Base-by-base conservation (phyloP, 2,113 vertebrate species). In the Cephalopholis sonnerati region DNA sequence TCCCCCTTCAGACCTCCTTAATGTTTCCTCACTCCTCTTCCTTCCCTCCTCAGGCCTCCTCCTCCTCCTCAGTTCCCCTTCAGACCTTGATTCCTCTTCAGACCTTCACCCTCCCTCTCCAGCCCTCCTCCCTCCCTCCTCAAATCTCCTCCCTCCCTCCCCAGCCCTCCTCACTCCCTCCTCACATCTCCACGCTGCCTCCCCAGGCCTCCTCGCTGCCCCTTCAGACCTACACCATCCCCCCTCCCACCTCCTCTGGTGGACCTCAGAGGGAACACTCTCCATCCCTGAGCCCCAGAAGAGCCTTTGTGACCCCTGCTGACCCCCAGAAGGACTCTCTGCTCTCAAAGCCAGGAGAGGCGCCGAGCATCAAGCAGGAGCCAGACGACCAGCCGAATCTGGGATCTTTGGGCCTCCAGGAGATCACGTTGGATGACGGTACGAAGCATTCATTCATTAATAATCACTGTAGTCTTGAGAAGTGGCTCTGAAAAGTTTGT, bases 391-490 rank as follows among this genome's bases (percentile, higher is more conserved):
- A 83, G 77, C 85, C 95, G n/a, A 92, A 80, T 79, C 96, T 95
- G 91, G 95, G 94, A 68, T 93, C 96, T 9, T 90, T 96, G 87
- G 97, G 96, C 83, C 95, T 98, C 13, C 97, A 97, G 84, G 97
- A 98, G 93, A 98, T 99, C 94, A 99, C 98, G 0, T 95, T 99
- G 93, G 98, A 99, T 94, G 98, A 99, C 80, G 97, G 98, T 99
- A 96, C 94, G 97, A 65, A 20, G 4, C 63, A 15, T 18, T 44
- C 1, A n/a, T 48, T 48, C 15, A 48, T 13, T 17, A 41, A 5
- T 6, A 12, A 8, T 46, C 63, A 11, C 44, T 48, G 36, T 8
- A 2, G 48, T 24, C n/a, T 66, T 59, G 25, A 59, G 17, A 18
- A 7, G 57, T 3, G 20, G 7, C 15, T 59, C 57, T 29, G 57